phyloP scores from a whole-genome alignment of 2,113 vertebrate genomes.

The Chunga burmeisteri region DNA sequence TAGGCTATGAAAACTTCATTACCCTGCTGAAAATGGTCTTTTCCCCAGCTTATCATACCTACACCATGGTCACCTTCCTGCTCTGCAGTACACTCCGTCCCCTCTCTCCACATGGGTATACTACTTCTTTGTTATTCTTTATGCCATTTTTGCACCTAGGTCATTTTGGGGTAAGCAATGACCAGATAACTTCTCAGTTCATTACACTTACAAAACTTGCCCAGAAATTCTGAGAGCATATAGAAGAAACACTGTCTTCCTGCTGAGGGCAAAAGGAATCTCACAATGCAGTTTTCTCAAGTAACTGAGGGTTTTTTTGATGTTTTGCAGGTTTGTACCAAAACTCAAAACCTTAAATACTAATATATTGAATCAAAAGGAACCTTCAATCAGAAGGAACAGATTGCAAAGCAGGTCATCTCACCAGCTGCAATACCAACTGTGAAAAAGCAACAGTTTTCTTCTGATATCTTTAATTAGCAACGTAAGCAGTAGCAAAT shows the following conservation, averaged over 20 bases:
- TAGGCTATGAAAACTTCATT: neutral
- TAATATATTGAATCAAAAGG: neutral
- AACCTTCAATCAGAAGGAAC: neutral
- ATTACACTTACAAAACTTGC: neutral
- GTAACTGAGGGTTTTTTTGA: neutral
- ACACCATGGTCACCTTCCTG: neutral
- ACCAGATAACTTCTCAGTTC: neutral
- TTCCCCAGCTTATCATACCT: neutral
- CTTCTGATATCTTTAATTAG: neutral
- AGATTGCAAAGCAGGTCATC: neutral
- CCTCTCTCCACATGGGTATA: neutral
- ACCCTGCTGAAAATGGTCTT: neutral
- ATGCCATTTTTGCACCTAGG: neutral
- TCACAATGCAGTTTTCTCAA: neutral
- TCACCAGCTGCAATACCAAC: neutral
- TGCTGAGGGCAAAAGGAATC: no score
- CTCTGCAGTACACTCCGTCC: neutral
- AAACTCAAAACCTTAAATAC: neutral
- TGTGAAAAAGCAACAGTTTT: neutral
- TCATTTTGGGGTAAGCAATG: neutral
- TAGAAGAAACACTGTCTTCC: rapidly evolving
- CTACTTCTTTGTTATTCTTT: neutral
- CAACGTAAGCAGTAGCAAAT: neutral
- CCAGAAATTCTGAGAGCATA: neutral
- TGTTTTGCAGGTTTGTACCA: neutral